phyloP scores from a whole-genome alignment of 2,797 vertebrate species.

The Coluber constrictor region DNA sequence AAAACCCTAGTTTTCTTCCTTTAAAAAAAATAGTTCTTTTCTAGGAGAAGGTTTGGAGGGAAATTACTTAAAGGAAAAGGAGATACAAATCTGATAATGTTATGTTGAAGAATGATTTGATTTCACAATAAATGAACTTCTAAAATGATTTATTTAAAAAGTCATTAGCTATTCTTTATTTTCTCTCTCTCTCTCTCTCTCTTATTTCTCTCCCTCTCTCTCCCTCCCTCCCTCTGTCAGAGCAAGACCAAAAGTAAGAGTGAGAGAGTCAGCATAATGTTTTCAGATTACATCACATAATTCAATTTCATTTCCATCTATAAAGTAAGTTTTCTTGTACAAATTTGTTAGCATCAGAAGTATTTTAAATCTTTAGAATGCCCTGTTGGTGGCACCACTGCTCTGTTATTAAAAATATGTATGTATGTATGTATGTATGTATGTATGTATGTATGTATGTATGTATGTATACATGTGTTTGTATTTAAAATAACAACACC shows the following conservation, averaged over 20 bases:
- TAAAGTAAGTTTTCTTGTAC: background rate
- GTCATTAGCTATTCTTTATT: constrained; percentile 40
- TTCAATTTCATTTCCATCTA: constrained; percentile 44
- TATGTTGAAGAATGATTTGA: constrained; percentile 29
- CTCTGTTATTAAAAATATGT: constrained; percentile 27
- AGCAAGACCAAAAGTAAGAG: background rate
- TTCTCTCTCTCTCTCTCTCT: background rate
- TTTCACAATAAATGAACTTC: constrained; percentile 34
- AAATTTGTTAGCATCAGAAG: constrained; percentile 15
- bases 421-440: background rate
- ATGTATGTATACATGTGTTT: too few species aligned
- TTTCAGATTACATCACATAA: constrained; percentile 42
- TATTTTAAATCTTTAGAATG: constrained; percentile 36
- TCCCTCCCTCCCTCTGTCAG: background rate
- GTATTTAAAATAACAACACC: background rate
- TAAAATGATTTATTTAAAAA: constrained; percentile 32
- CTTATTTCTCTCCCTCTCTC: too few species aligned
- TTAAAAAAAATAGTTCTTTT: background rate
- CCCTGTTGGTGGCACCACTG: constrained; percentile 68
- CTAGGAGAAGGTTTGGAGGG: constrained; percentile 20
- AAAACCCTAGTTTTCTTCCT: background rate
- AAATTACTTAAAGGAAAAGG: constrained; percentile 29
- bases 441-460: too few species aligned
- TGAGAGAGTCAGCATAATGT: constrained; percentile 24
- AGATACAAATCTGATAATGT: background rate